Conservation (phyloP, 2,888 invertebrate genomes). For the Camptogramma bilineatum region DNA sequence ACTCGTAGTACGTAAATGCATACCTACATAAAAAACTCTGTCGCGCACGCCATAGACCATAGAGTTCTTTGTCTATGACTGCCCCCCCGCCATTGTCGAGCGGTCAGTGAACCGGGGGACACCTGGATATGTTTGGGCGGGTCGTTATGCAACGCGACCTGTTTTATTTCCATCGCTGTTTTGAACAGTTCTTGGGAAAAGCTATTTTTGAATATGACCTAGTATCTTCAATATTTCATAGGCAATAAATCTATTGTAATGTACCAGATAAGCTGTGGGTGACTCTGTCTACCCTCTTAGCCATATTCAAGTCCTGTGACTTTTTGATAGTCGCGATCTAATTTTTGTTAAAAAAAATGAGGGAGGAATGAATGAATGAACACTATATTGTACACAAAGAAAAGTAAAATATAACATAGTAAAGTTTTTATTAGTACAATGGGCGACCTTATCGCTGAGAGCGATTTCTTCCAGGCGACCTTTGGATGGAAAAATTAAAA, state of each 20-base stretch:
- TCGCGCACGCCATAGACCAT: slow-evolving; percentile 30
- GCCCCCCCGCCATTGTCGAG: slow-evolving; percentile 61
- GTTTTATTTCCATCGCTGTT: slow-evolving; percentile 40
- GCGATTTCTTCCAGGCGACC: too few species aligned
- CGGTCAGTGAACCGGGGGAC: slow-evolving; percentile 71
- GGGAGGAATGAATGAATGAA: too few species aligned
- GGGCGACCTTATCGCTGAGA: too few species aligned
- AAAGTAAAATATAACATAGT: too few species aligned
- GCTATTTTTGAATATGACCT: slow-evolving; percentile 18
- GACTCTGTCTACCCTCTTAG: too few species aligned
- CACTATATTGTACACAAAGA: too few species aligned
- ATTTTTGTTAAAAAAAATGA: too few species aligned
- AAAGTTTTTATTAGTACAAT: too few species aligned
- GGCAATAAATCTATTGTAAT: not conserved
- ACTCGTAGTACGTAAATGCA: not conserved
- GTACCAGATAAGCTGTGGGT: too few species aligned
- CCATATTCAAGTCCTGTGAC: too few species aligned
- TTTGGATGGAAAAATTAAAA: too few species aligned
- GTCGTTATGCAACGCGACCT: slow-evolving; percentile 55
- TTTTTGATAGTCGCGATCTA: too few species aligned
- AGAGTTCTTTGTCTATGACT: slow-evolving; percentile 58
- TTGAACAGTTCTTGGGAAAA: slow-evolving; percentile 10
- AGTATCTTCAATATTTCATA: not conserved
- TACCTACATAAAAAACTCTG: slow-evolving; percentile 25
- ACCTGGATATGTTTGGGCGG: slow-evolving; percentile 64